Base-by-base conservation (phyloP, 53 echinoderm and acorn worm species). In the Zoroaster sp. region DNA sequence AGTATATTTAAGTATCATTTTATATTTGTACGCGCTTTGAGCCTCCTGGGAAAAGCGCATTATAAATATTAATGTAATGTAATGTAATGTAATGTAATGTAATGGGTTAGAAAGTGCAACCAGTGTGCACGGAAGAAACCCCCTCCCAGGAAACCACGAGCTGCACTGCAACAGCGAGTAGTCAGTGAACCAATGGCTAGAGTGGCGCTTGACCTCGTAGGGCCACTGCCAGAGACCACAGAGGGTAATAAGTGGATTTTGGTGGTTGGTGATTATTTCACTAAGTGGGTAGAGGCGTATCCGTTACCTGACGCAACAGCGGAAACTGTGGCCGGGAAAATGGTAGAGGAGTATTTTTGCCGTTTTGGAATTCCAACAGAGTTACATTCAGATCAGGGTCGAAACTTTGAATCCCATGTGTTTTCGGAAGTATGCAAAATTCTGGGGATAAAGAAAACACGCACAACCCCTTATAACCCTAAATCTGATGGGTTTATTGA, bases 401-500 rank as follows among this genome's bases (percentile, higher is more conserved):
- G 86, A 17, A 74, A 89, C 37, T 89, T 92, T 77, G 88, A 88
- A 42, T 65, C 76, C 3, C 3, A 43, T 8, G 53, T 88, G 43
- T 80, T 80, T 32, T 17, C 43, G 20, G 89, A 89, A 69, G 71
- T 89, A 36, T 92, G 92, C 70, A 37, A 73, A n/a, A 49, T 92
- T 17, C 70, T 92, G 11, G 89, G 89, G 14, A 86, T 89, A 13
- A 69, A 78, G 51, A 89, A 92, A 51, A 92, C 75, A 13, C 35
- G 77, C 15, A 92, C 92, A 1, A 92, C 89, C 0, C 86, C 93
- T 1, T 79, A 90, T 44, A 86, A 93, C 66, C 90, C 93, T 2
- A 90, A 87, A n/a, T 74, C 86, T 12, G 89, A 93, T 42, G 86
- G 93, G 14, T 53, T 77, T 39, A 63, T 89, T 5, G 93, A 93